Evolutionary conservation across 2,888 invertebrate species (phyloP).

Genomic region (Drosophila tanythrix): DNA sequence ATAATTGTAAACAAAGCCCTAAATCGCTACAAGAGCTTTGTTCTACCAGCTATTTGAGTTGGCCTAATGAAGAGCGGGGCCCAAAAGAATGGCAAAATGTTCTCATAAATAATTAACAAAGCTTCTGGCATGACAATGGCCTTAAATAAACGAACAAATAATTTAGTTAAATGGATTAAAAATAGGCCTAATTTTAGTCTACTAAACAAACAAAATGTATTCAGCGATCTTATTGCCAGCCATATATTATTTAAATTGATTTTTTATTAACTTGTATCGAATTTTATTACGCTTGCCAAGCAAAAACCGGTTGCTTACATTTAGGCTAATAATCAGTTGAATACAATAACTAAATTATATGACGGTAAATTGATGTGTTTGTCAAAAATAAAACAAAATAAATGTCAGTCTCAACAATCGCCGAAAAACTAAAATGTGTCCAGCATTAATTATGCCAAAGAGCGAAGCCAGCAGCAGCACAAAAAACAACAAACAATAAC

Average conservation of each 20-base stretch:
- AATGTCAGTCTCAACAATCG: conserved; percentile 6
- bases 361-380: conserved; percentile 63
- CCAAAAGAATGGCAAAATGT: conserved; percentile 2
- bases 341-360: conserved; percentile 65
- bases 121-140: background rate
- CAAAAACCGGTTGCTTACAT: conserved; percentile 3
- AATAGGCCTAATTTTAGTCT: background rate
- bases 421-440: conserved; percentile 40
- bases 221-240: background rate
- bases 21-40: conserved; percentile 19
- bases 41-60: conserved; percentile 1
- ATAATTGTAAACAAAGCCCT: conserved; percentile 39
- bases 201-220: background rate
- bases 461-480: background rate
- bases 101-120: conserved; percentile 33
- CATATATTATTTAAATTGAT: background rate
- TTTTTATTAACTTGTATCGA: conserved; percentile 27
- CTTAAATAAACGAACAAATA: conserved; percentile 5
- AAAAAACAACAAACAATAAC: conserved; percentile 31
- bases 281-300: background rate
- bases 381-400: conserved; percentile 23
- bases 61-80: conserved; percentile 18
- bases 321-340: conserved; percentile 62
- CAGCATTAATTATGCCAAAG: conserved; percentile 68
- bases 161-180: conserved; percentile 25